Percentiles rank a stretch among this genome's conserved stretches.
Evolutionary conservation across 2,113 vertebrate genomes (phyloP).

Genomic region (Smithornis capensis): DNA sequence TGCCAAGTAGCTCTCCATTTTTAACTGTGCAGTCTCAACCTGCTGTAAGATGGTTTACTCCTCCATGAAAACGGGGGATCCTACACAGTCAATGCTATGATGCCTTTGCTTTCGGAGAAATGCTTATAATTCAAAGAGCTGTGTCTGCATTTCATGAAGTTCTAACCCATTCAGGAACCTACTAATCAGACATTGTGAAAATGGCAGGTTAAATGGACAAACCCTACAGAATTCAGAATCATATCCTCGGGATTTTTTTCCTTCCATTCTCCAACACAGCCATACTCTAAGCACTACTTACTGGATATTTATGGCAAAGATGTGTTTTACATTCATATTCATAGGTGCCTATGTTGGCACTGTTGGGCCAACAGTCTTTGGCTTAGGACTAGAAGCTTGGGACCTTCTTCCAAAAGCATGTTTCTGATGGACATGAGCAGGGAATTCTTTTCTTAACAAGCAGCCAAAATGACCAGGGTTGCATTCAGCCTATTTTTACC

Average conservation of each 20-base stretch:
- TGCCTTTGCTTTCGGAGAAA: background rate
- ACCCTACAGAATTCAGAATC: background rate
- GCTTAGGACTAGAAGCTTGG: background rate
- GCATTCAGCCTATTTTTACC: background rate
- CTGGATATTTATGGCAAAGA: background rate
- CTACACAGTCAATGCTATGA: background rate
- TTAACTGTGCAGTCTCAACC: background rate
- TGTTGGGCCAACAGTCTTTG: background rate
- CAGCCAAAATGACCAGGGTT: background rate
- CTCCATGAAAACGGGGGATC: background rate
- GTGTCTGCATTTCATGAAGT: background rate
- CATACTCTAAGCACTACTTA: background rate
- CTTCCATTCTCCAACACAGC: background rate
- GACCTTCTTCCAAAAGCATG: background rate
- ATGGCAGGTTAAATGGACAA: background rate
- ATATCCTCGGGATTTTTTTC: rapidly evolving
- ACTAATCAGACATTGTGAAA: background rate
- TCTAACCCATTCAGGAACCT: background rate
- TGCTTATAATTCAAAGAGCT: background rate
- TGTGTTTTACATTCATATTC: background rate
- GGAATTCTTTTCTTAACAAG: background rate
- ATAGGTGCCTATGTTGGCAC: background rate
- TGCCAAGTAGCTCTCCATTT: background rate
- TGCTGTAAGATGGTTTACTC: background rate
- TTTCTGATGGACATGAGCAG: background rate